Conservation (phyloP, 2,797 vertebrate genomes). For the Jordanella pulchra region DNA sequence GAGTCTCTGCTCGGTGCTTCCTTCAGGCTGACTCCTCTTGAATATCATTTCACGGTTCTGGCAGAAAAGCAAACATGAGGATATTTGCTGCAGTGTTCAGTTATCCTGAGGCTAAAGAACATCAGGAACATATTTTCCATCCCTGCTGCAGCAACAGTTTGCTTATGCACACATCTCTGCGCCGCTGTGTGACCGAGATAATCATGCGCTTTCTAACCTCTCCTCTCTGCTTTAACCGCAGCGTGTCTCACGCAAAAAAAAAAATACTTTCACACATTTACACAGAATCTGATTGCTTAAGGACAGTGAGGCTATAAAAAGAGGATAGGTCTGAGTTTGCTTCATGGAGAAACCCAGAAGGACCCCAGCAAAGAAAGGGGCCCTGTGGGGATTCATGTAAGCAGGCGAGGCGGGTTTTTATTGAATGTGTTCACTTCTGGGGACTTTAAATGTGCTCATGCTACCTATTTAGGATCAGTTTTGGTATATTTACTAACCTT, state of each 20-base stretch:
- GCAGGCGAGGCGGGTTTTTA: constrained; percentile 33
- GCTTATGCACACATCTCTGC: constrained; percentile 37
- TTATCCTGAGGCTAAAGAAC: constrained; percentile 38
- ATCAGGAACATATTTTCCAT: constrained; percentile 31
- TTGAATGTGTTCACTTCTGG: constrained; percentile 46
- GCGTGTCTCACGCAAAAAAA: constrained; percentile 3
- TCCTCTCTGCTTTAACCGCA: constrained; percentile 25
- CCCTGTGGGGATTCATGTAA: constrained; percentile 43
- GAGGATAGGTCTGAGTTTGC: constrained; percentile 21
- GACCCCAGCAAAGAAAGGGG: constrained; percentile 44
- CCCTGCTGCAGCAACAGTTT: constrained; percentile 43
- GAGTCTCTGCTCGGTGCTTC: constrained; percentile 24
- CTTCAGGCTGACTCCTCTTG: constrained; percentile 14
- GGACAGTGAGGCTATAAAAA: constrained; percentile 48
- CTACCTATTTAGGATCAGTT: no score
- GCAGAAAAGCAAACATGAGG: constrained; percentile 42
- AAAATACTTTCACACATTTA: constrained; percentile 11
- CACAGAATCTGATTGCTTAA: background rate
- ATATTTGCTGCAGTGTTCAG: constrained; percentile 32
- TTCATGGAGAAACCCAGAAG: constrained; percentile 52
- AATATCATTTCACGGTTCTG: constrained; percentile 30
- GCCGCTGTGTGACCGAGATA: constrained; percentile 29
- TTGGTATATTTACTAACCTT: no score
- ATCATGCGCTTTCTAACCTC: constrained; percentile 47
- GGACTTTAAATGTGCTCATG: constrained; percentile 22